Conservation (phyloP, 2,797 vertebrate species). For the Tadarida brasiliensis region DNA sequence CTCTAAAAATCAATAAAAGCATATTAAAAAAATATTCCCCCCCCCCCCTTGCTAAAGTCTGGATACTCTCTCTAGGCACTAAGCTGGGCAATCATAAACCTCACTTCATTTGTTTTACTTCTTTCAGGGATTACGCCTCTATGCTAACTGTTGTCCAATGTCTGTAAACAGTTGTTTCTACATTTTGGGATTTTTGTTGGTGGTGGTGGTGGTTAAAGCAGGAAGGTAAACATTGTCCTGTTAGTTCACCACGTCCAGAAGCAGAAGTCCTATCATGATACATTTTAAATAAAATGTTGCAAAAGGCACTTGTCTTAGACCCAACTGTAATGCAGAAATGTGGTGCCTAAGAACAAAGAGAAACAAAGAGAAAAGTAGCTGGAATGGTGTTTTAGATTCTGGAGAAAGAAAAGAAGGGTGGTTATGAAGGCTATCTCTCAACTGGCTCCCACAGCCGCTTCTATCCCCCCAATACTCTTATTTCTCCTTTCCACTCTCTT, state of each 20-base stretch:
- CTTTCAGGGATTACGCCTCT: neutral
- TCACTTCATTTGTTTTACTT: neutral
- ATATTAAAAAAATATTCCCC: too few relatives aligned
- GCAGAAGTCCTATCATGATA: neutral
- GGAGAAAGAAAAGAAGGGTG: neutral
- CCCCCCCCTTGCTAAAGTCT: neutral
- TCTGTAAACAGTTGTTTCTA: neutral
- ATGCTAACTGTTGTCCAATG: neutral
- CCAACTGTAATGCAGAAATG: neutral
- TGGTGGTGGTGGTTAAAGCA: neutral
- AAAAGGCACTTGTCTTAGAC: constrained; percentile 12
- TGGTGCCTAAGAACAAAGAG: neutral
- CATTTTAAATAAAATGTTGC: constrained; percentile 8
- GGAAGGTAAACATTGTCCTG: neutral
- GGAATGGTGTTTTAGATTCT: neutral
- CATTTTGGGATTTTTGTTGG: neutral
- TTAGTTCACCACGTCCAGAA: neutral
- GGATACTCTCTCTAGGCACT: neutral
- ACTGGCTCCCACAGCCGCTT: neutral
- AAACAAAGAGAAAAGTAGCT: neutral
- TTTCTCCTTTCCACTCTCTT: neutral
- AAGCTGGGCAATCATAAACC: neutral
- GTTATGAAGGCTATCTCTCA: neutral
- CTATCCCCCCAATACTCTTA: neutral
- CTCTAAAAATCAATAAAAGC: too few relatives aligned